phyloP scores from a whole-genome alignment of 2,888 invertebrate genomes.

The Diarsia mendica region DNA sequence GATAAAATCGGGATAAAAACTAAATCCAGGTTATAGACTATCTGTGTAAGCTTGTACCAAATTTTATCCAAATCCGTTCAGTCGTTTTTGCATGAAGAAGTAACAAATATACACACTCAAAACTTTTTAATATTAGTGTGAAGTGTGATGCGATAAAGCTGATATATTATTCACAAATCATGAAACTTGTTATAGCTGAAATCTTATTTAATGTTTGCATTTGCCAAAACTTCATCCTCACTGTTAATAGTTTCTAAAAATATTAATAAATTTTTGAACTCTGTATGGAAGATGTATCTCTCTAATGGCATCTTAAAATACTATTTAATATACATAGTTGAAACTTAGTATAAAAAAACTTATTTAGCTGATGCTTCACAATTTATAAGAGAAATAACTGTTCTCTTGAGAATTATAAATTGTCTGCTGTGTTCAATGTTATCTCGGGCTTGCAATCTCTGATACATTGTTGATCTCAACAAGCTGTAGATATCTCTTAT shows the following conservation, averaged over 20 bases:
- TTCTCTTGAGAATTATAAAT: background rate
- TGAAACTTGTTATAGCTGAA: background rate
- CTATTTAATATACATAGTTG: background rate
- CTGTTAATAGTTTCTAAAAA: background rate
- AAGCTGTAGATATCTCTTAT: background rate
- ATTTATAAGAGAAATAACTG: background rate
- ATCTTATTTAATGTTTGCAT: no score
- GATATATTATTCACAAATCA: background rate
- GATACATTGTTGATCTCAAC: background rate
- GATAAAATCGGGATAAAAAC: no score
- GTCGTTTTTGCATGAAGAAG: no score
- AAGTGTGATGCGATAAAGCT: no score
- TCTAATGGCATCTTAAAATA: background rate
- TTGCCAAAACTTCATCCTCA: background rate
- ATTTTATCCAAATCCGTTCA: no score
- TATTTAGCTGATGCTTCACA: background rate
- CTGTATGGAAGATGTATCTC: background rate
- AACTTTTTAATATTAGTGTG: no score
- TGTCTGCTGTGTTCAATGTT: background rate
- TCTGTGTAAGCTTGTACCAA: no score
- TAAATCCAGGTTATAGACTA: no score
- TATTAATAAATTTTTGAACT: background rate
- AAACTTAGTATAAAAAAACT: background rate
- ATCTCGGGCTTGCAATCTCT: constrained; percentile 4
- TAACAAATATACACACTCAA: no score